phyloP scores from a whole-genome alignment of 1,140 invertebrate genomes.

The Acyrthosiphon pisum region DNA sequence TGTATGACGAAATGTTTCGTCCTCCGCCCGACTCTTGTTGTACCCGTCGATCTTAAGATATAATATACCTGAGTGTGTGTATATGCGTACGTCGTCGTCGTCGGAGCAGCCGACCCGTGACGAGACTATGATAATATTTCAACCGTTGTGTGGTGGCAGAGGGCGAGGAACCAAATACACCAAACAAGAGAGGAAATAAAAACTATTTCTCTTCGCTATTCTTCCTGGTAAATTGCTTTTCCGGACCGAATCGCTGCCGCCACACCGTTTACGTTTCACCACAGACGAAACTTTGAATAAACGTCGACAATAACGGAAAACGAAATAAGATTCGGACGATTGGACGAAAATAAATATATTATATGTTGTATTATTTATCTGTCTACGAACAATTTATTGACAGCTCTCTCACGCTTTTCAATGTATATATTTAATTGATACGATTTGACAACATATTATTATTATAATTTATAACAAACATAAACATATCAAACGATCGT shows the following conservation, averaged over 20 bases:
- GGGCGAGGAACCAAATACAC: background rate
- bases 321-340: background rate
- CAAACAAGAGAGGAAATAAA: background rate
- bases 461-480: no score
- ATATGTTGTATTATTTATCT: background rate
- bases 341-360: background rate
- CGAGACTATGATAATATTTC: conserved; percentile 8
- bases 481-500: background rate
- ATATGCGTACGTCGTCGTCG: background rate
- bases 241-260: background rate
- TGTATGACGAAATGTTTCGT: background rate
- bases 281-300: background rate
- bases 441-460: background rate
- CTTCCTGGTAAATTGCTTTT: background rate
- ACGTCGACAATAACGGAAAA: background rate
- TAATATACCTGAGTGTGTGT: background rate
- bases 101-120: background rate
- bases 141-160: background rate
- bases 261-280: background rate
- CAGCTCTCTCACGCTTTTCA: background rate
- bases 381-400: background rate
- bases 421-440: background rate
- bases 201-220: background rate
- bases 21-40: no score
- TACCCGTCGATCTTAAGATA: background rate